phyloP scores from a whole-genome alignment of 23 tunicate species.

The Corella eumyota region DNA sequence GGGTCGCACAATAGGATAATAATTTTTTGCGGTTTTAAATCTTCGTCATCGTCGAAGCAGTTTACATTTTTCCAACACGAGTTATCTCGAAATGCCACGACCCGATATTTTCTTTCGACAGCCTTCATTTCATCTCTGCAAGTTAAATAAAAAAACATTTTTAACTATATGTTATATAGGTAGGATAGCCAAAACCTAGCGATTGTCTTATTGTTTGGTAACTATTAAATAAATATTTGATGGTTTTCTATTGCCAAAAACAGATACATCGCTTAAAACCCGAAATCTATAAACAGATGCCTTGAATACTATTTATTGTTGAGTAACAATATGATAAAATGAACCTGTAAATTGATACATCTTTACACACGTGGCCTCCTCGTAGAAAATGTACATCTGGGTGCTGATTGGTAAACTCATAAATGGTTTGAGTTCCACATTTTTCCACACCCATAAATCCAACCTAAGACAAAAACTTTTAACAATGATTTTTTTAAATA shows the following conservation, averaged over 20 bases:
- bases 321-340: too few species aligned
- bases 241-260: too few species aligned
- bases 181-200: too few species aligned
- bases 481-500: too few species aligned
- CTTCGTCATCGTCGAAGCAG: neutral
- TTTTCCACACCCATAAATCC: slow-evolving; percentile 1
- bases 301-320: too few species aligned
- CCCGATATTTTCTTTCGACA: neutral
- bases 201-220: too few species aligned
- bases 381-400: neutral
- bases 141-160: too few species aligned
- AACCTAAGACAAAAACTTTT: neutral
- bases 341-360: neutral
- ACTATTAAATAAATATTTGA: too few species aligned
- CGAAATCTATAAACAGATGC: too few species aligned
- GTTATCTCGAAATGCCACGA: slow-evolving; percentile 1
- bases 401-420: neutral
- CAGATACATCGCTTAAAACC: too few species aligned
- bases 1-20: slow-evolving; percentile 2
- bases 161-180: too few species aligned
- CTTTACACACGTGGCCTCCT: neutral
- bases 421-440: neutral
- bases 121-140: neutral
- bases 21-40: neutral
- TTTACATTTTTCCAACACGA: neutral